A percentile compares a stretch with the other conserved stretches of the same genome.
Evolutionary conservation across 2,113 vertebrate species (phyloP).

Genomic region (Clarias batrachus): DNA sequence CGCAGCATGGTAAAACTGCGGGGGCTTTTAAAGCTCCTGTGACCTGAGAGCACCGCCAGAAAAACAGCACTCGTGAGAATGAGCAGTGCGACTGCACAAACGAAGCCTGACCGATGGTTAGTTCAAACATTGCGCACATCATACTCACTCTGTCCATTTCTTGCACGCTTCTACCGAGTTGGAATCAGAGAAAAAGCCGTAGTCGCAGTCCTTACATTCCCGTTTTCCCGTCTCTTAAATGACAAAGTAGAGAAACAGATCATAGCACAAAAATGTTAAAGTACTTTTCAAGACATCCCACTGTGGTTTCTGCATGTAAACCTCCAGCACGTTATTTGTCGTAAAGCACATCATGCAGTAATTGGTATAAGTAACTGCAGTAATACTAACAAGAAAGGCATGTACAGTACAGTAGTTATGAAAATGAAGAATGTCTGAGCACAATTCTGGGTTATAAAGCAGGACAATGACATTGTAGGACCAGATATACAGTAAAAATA

Average conservation of each 20-base stretch:
- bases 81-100: conserved; percentile 39
- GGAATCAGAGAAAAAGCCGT: conserved; percentile 80
- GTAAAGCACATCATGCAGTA: neutral
- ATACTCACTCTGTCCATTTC: conserved; percentile 88
- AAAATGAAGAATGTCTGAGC: neutral
- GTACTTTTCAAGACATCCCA: neutral
- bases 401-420: neutral
- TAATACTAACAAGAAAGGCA: neutral
- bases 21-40: conserved; percentile 48
- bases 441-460: neutral
- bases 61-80: conserved; percentile 50
- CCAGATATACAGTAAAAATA: neutral
- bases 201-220: conserved; percentile 69
- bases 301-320: neutral
- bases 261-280: conserved; percentile 12
- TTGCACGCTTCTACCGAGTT: conserved; percentile 76
- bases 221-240: conserved; percentile 64
- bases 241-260: conserved; percentile 22
- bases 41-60: conserved; percentile 41
- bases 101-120: conserved; percentile 5
- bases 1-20: conserved; percentile 53
- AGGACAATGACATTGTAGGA: neutral
- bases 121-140: neutral
- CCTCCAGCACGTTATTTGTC: neutral
- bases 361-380: neutral